These are phyloP conservation scores for Enteromius radiatus DNA, from an alignment of 2,797 vertebrate species.

Conservation along the genomic window DNA sequence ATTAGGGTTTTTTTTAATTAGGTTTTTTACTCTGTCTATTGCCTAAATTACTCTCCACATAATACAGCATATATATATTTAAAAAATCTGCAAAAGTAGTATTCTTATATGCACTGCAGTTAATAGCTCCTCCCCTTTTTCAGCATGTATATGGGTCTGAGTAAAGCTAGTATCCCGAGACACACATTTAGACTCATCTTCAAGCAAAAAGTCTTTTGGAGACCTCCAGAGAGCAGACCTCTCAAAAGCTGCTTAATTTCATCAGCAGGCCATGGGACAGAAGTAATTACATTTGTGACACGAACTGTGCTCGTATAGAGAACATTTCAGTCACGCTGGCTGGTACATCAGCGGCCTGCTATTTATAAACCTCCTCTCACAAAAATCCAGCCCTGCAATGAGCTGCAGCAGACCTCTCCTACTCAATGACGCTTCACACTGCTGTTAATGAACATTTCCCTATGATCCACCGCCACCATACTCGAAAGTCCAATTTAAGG, in stretches of 20 bases:
- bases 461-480: slow-evolving; percentile 18
- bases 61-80: neutral
- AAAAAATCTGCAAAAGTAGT: neutral
- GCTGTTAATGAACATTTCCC: slow-evolving; percentile 31
- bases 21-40: neutral
- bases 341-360: slow-evolving; percentile 38
- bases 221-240: slow-evolving; percentile 33
- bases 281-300: slow-evolving; percentile 83
- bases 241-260: slow-evolving; percentile 80
- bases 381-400: slow-evolving; percentile 35
- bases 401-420: slow-evolving; percentile 7
- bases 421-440: neutral
- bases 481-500: slow-evolving; percentile 32
- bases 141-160: neutral
- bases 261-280: slow-evolving; percentile 75
- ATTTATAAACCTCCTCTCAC: slow-evolving; percentile 57
- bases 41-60: too few relatives aligned
- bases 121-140: neutral
- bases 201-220: slow-evolving; percentile 1
- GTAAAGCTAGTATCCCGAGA: slow-evolving; percentile 23
- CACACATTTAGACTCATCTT: slow-evolving; percentile 3
- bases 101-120: neutral
- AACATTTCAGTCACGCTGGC: slow-evolving; percentile 48
- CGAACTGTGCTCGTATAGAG: slow-evolving; percentile 74
- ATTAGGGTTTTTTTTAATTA: too few relatives aligned